phyloP scores from a whole-genome alignment of 2,888 invertebrate genomes.

The Parelbella ahira region DNA sequence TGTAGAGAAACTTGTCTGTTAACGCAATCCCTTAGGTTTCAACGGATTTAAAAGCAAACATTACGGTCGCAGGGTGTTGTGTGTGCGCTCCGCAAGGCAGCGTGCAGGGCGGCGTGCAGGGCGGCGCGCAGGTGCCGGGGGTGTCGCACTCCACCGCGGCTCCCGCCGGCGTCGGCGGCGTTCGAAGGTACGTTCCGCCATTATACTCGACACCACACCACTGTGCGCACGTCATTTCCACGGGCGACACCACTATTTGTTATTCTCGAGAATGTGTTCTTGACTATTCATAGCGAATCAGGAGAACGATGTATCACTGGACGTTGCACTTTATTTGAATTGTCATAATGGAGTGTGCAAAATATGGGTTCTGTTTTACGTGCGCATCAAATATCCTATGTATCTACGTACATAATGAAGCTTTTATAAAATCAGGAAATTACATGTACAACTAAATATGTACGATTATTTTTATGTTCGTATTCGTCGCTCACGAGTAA shows the following conservation, averaged over 20 bases:
- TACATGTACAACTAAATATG: no score
- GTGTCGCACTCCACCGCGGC: constrained; percentile 75
- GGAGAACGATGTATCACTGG: background rate
- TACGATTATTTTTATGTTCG: no score
- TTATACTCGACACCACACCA: constrained; percentile 12
- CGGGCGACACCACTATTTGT: constrained; percentile 5
- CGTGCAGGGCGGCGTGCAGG: constrained; percentile 76
- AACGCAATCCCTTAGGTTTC: background rate
- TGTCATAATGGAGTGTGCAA: no score
- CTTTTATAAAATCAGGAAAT: no score
- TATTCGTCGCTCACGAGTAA: no score
- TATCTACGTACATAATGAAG: no score
- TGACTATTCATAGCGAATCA: constrained; percentile 11
- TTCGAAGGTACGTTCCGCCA: constrained; percentile 66
- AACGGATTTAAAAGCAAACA: constrained; percentile 3
- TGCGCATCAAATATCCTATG: no score
- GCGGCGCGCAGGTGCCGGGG: constrained; percentile 75
- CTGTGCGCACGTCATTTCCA: background rate
- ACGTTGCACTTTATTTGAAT: no score
- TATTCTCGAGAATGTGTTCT: constrained; percentile 21
- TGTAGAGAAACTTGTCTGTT: background rate
- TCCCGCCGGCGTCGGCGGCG: constrained; percentile 81
- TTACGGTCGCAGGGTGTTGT: constrained; percentile 61
- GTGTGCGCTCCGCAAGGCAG: constrained; percentile 82
- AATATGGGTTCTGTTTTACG: no score